Conservation (phyloP, 2,888 invertebrate genomes). For the Aphrophora alni region DNA sequence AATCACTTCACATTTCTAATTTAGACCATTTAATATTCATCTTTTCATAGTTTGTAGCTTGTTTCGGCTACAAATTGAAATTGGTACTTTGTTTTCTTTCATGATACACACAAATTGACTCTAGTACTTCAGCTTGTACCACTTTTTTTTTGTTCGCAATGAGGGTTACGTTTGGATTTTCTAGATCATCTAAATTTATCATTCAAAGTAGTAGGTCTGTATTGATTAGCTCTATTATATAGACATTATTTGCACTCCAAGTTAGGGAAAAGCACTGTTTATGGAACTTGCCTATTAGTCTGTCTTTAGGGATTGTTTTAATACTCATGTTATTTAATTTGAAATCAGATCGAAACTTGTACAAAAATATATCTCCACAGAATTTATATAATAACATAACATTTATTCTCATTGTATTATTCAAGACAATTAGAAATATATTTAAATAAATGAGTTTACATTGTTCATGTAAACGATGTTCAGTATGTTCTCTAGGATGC, state of each 20-base stretch:
- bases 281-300: not conserved
- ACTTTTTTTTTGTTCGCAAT: not conserved
- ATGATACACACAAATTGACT: not conserved
- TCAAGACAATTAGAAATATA: too few relatives aligned
- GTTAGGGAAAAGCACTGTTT: not conserved
- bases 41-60: not conserved
- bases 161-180: not conserved
- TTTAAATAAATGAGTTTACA: too few relatives aligned
- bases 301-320: not conserved
- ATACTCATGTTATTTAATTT: not conserved
- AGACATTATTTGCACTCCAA: not conserved
- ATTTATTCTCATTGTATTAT: too few relatives aligned
- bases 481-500: too few relatives aligned
- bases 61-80: not conserved
- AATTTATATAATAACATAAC: too few relatives aligned
- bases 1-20: not conserved
- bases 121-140: not conserved
- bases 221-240: not conserved
- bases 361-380: too few relatives aligned
- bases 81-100: not conserved
- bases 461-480: too few relatives aligned
- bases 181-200: not conserved
- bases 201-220: not conserved
- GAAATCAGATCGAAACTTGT: too few relatives aligned
- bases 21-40: not conserved